Evolutionary conservation across 1,140 invertebrate species (phyloP).

Genomic region (Scaptomyza hsui): DNA sequence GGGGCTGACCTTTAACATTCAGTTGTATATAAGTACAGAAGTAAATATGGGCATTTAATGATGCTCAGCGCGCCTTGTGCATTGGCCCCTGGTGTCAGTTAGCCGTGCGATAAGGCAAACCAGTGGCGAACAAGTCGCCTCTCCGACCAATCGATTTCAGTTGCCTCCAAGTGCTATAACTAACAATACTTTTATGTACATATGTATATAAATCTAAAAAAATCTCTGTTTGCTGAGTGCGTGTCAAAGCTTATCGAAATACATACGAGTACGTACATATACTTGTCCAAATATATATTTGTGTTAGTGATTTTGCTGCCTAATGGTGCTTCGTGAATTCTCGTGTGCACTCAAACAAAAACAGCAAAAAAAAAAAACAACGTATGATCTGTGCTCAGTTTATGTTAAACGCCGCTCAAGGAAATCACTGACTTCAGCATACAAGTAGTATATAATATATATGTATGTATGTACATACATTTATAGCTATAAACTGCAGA

Average conservation of each 20-base stretch:
- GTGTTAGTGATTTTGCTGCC: constrained; percentile 26
- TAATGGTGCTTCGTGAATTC: constrained; percentile 59
- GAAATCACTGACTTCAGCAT: constrained; percentile 40
- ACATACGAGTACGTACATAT: background rate
- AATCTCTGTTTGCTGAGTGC: constrained; percentile 14
- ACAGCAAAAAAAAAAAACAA: constrained; percentile 20
- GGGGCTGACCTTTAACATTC: constrained; percentile 52
- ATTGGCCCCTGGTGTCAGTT: constrained; percentile 57
- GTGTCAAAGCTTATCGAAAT: constrained; percentile 36
- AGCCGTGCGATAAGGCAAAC: constrained; percentile 67
- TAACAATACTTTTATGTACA: background rate
- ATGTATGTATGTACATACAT: background rate
- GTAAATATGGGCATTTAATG: constrained; percentile 30
- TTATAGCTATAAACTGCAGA: constrained; percentile 62
- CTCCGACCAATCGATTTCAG: constrained; percentile 28
- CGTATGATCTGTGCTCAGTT: constrained; percentile 37
- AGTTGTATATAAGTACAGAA: constrained; percentile 3
- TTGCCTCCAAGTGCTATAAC: constrained; percentile 7
- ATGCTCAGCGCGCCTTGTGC: constrained; percentile 57
- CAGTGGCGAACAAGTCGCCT: constrained; percentile 42
- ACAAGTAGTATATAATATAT: constrained; percentile 42
- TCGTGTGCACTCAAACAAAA: constrained; percentile 55
- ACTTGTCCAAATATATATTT: background rate
- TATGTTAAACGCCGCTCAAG: constrained; percentile 68
- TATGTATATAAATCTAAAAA: constrained; percentile 8